Percentiles rank a stretch among this genome's conserved stretches.
Evolutionary conservation across 2,797 vertebrate species (phyloP).

Genomic region (Sebastes matsubarae): DNA sequence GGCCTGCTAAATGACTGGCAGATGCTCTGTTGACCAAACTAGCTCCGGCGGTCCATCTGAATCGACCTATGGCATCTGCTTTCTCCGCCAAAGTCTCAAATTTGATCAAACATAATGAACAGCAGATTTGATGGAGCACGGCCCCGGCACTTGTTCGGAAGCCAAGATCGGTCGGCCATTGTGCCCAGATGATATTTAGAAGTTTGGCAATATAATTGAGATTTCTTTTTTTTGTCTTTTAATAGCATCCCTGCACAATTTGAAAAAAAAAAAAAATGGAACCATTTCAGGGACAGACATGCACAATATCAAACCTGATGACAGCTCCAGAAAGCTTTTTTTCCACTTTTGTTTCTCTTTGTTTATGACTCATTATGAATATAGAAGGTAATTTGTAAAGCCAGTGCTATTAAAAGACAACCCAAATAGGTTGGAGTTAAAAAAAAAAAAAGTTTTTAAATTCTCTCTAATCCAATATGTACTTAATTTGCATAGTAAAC

Average conservation of each 20-base stretch:
- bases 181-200: conserved; percentile 57
- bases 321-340: not conserved
- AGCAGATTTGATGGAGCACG: conserved; percentile 66
- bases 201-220: conserved; percentile 45
- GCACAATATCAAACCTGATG: conserved; percentile 1
- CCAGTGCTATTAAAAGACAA: not conserved
- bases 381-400: not conserved
- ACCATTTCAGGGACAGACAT: not conserved
- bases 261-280: not conserved
- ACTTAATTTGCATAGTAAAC: conserved; percentile 50
- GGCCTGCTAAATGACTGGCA: conserved; percentile 67
- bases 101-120: conserved; percentile 70
- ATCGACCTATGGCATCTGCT: conserved; percentile 67
- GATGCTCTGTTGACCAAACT: conserved; percentile 73
- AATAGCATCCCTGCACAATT: conserved; percentile 18
- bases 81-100: conserved; percentile 50
- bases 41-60: conserved; percentile 40
- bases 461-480: conserved; percentile 25
- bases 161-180: conserved; percentile 48
- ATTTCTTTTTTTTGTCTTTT: conserved; percentile 4
- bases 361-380: not conserved
- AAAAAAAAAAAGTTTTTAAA: not conserved
- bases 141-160: conserved; percentile 37
- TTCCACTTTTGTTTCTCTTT: not conserved
- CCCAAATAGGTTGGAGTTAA: not conserved